Conservation (phyloP, 2,888 invertebrate genomes). For the Fissipunctia ypsillon region DNA sequence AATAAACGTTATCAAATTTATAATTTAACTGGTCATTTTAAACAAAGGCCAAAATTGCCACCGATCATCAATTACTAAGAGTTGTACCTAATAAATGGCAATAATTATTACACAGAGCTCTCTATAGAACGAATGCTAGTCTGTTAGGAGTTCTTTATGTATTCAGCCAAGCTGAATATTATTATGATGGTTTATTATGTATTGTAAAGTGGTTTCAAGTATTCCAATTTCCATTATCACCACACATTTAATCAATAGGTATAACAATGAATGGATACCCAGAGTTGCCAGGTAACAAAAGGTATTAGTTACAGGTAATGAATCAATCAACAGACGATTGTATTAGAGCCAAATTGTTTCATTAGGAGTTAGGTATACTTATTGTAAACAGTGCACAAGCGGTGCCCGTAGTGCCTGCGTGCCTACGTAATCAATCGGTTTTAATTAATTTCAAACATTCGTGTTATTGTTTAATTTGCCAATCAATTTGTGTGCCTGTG, state of each 20-base stretch:
- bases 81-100: neutral
- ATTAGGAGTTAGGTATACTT: too few species aligned
- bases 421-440: slow-evolving; percentile 12
- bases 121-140: neutral
- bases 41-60: too few species aligned
- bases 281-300: neutral
- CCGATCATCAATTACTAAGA: neutral
- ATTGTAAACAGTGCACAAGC: neutral
- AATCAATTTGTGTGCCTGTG: slow-evolving; percentile 46
- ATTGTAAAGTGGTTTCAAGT: neutral
- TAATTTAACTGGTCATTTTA: too few species aligned
- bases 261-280: neutral
- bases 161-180: neutral
- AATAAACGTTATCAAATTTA: too few species aligned
- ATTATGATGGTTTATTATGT: too few species aligned
- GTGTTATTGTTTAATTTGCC: slow-evolving; percentile 49
- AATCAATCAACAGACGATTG: slow-evolving; percentile 13
- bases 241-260: neutral
- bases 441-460: slow-evolving; percentile 53
- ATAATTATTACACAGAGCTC: neutral
- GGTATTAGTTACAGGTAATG: too few species aligned
- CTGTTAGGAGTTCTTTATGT: neutral
- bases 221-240: neutral
- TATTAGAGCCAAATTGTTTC: slow-evolving; percentile 16
- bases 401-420: too few species aligned